A percentile compares a stretch with the other conserved stretches of the same genome.
These are phyloP conservation scores for Apeira syringaria DNA, from an alignment of 2,888 invertebrate species.

Conservation along the genomic window DNA sequence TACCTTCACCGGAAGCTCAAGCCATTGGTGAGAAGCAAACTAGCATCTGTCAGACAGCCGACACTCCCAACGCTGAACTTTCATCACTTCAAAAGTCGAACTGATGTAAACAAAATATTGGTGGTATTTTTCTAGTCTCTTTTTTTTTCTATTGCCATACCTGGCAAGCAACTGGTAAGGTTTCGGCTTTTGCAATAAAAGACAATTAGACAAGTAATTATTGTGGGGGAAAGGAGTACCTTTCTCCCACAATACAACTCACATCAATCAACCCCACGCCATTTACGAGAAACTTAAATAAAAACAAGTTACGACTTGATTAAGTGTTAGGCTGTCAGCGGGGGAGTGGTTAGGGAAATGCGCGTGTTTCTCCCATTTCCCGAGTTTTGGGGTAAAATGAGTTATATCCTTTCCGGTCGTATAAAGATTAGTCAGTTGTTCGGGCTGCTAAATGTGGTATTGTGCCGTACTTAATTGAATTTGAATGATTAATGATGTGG, in stretches of 20 bases:
- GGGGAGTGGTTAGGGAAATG: constrained; percentile 27
- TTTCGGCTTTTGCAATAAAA: too few species aligned
- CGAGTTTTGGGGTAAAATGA: constrained; percentile 30
- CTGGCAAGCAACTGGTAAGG: too few species aligned
- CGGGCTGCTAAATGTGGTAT: constrained; percentile 15
- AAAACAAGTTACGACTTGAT: constrained; percentile 31
- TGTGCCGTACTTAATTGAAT: constrained; percentile 25
- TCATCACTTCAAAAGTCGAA: too few species aligned
- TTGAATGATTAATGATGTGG: constrained; percentile 26
- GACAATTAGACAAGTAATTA: too few species aligned
- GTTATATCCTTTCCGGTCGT: constrained; percentile 27
- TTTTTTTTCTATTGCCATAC: too few species aligned
- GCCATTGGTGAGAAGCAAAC: too few species aligned
- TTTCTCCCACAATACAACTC: constrained; percentile 4
- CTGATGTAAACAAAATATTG: too few species aligned
- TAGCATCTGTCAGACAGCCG: too few species aligned
- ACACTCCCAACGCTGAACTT: too few species aligned
- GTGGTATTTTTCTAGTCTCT: too few species aligned
- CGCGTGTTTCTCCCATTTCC: constrained; percentile 25
- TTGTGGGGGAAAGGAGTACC: too few species aligned
- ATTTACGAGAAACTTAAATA: constrained; percentile 29
- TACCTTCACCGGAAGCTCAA: too few species aligned
- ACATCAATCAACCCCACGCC: constrained; percentile 16
- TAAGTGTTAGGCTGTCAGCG: constrained; percentile 28
- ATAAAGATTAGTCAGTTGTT: constrained; percentile 29